These are phyloP conservation scores for Rhagonycha lutea DNA, from an alignment of 2,888 invertebrate genomes.

Conservation along the genomic window DNA sequence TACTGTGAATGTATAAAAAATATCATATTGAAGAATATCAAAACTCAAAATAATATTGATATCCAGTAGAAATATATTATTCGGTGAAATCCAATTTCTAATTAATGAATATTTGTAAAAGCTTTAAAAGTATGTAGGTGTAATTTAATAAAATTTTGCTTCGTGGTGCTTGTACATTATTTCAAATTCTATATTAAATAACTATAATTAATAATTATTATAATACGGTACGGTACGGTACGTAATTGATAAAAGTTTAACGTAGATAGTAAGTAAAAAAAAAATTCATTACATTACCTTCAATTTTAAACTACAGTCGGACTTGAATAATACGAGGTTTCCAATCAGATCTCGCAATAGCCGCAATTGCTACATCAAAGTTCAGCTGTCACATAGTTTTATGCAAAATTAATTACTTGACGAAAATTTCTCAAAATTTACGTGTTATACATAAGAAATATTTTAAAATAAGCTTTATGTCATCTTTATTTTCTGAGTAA, in stretches of 20 bases:
- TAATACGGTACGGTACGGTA: neutral
- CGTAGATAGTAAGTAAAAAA: neutral
- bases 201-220: neutral
- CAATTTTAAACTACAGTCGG: neutral
- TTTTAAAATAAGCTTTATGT: neutral
- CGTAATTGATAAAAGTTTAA: neutral
- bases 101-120: neutral
- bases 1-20: neutral
- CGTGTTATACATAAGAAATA: neutral
- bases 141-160: neutral
- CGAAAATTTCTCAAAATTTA: neutral
- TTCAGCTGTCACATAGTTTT: neutral
- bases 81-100: neutral
- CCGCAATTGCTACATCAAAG: neutral
- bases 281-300: neutral
- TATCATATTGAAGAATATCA: neutral
- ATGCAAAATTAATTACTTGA: neutral
- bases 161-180: neutral
- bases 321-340: neutral
- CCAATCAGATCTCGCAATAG: neutral
- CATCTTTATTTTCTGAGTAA: neutral
- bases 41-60: neutral
- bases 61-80: neutral
- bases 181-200: neutral
- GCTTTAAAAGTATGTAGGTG: neutral